Base-by-base conservation (phyloP, 2,113 vertebrate species). In the Scomber scombrus region DNA sequence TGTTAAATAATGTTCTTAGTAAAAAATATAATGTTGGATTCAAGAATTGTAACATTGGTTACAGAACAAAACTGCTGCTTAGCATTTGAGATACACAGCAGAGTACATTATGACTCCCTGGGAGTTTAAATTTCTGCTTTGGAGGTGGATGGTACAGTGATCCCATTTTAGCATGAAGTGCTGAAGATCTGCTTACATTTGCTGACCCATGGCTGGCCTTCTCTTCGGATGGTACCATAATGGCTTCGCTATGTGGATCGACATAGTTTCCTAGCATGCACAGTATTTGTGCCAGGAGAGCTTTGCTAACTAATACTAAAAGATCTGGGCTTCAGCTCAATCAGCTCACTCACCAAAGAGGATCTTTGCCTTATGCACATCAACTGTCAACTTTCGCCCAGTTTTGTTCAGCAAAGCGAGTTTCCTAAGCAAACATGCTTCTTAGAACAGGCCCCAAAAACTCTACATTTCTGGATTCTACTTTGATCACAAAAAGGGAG, bases 301-400 rank as follows among this genome's bases (percentile, higher is more conserved):
- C 50, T 70, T 34, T 70, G 46, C 65, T 40, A 19, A 66, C 65
- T 66, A 76, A 34, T 49, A 57, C 52, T 12, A 23, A 50, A 76
- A 76, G 40, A 76, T 66, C 45, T 49, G n/a, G 54, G 45, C 51
- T 65, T 75, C 23, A 23, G 56, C 57, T 68, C 70, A 51, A 18
- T 51, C 62, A 58, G 45, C 61, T 45, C n/a, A 54, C 31, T 60
- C 63, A 11, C 40, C 54, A 55, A 71, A 47, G 26, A 67, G 13
- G n/a, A 61, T 75, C 14, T 47, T 46, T 60, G 9, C n/a, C 56
- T 21, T 49, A 56, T 56, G 62, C 26, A 46, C 43, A 73, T 63
- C 26, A 47, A 23, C 23, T 49, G n/a, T 43, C 31, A 4, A 13
- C 6, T 26, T 61, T 47, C 31, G 11, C 2, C 1, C 3, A 34